phyloP scores from a whole-genome alignment of 2,888 invertebrate genomes.

The Venusia cambrica region DNA sequence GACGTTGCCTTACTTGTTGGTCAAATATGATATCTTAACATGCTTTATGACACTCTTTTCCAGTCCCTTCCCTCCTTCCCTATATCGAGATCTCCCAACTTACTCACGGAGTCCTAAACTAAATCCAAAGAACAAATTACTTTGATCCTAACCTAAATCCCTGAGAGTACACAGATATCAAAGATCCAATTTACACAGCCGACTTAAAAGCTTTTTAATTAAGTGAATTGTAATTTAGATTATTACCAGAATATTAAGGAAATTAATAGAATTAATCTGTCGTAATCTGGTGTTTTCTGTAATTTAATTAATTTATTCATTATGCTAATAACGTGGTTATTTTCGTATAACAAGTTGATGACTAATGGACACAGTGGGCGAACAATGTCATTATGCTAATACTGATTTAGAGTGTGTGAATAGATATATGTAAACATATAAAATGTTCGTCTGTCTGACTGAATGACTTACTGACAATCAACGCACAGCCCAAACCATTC shows the following conservation, averaged over 20 bases:
- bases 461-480: too few relatives aligned
- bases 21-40: too few relatives aligned
- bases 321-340: slow-evolving; percentile 9
- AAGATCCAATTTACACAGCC: slow-evolving; percentile 21
- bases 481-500: too few relatives aligned
- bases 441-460: too few relatives aligned
- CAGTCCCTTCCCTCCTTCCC: too few relatives aligned
- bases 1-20: too few relatives aligned
- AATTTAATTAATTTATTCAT: slow-evolving; percentile 11
- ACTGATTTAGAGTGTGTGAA: slow-evolving; percentile 1
- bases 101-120: slow-evolving; percentile 18
- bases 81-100: too few relatives aligned
- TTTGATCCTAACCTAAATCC: slow-evolving; percentile 27
- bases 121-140: slow-evolving; percentile 30
- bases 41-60: too few relatives aligned
- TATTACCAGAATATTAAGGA: slow-evolving; percentile 18
- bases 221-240: slow-evolving; percentile 26
- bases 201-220: slow-evolving; percentile 29
- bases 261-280: slow-evolving; percentile 22
- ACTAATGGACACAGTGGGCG: slow-evolving; percentile 18
- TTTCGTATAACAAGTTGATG: slow-evolving; percentile 7
- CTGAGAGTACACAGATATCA: slow-evolving; percentile 9
- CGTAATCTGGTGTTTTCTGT: slow-evolving; percentile 20
- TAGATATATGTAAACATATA: too few relatives aligned
- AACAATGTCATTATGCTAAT: slow-evolving; percentile 2